These are phyloP conservation scores for Ovis canadensis DNA, from an alignment of 2,113 vertebrate species.

Conservation along the genomic window DNA sequence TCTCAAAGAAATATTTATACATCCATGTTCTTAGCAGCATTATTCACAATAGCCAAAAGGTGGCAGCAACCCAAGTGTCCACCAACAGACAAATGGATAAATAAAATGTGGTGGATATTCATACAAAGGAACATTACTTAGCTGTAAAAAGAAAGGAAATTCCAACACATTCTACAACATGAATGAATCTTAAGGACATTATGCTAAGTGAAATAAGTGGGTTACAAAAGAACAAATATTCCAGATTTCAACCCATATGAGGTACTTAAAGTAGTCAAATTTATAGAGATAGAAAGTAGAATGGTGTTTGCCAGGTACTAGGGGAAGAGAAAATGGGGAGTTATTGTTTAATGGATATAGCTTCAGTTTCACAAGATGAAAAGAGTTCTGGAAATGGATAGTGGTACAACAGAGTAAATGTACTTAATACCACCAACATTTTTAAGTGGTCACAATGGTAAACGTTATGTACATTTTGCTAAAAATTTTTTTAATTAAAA, in stretches of 20 bases:
- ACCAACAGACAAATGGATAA: background rate
- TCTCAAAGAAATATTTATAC: background rate
- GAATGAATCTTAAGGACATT: background rate
- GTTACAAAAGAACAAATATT: background rate
- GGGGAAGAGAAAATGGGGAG: background rate
- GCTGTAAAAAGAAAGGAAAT: background rate
- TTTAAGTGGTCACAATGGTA: background rate
- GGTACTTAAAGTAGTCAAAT: background rate
- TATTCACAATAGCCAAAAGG: constrained; percentile 9
- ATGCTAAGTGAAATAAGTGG: background rate
- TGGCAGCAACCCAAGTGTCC: background rate
- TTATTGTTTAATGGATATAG: background rate
- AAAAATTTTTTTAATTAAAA: background rate
- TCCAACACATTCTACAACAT: background rate
- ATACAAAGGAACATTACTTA: background rate
- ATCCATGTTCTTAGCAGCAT: background rate
- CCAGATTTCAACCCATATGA: background rate
- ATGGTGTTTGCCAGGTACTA: background rate
- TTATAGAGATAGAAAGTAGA: background rate
- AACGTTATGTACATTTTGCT: background rate
- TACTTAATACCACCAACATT: background rate
- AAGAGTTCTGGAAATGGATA: background rate
- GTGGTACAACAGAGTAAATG: background rate
- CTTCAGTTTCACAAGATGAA: background rate
- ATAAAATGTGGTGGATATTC: background rate